phyloP scores from a whole-genome alignment of 2,113 vertebrate species.

The Muntiacus reevesi region DNA sequence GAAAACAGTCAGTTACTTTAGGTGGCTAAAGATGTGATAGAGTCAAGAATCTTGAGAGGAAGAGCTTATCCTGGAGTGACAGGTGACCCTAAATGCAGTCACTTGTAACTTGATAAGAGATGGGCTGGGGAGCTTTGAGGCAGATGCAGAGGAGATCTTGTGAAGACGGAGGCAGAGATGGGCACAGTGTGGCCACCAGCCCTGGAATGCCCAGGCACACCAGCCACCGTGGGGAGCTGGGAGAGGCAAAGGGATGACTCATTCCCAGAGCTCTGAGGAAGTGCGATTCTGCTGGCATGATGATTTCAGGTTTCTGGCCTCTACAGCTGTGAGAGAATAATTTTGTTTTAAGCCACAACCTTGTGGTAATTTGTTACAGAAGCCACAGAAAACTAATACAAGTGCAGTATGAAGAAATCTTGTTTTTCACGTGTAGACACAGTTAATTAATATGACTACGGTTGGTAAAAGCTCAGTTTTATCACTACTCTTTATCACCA shows the following conservation, averaged over 20 bases:
- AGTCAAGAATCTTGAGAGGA: neutral
- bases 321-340: neutral
- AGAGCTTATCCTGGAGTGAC: neutral
- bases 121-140: neutral
- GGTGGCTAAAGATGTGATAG: too few relatives aligned
- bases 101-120: fast-evolving
- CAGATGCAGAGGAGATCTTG: neutral
- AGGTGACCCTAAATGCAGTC: neutral
- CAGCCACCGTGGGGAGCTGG: neutral
- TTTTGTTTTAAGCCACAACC: neutral
- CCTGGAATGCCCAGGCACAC: fast-evolving
- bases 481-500: neutral
- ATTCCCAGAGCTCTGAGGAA: neutral
- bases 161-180: neutral
- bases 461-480: neutral
- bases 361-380: neutral
- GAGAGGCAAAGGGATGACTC: neutral
- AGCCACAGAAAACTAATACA: neutral
- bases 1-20: neutral
- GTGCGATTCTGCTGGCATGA: fast-evolving
- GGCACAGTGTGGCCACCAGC: neutral
- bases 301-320: neutral
- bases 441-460: neutral
- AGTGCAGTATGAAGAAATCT: neutral
- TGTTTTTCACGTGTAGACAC: neutral